phyloP scores from a whole-genome alignment of 2,113 vertebrate species.

The Herpailurus yagouaroundi region DNA sequence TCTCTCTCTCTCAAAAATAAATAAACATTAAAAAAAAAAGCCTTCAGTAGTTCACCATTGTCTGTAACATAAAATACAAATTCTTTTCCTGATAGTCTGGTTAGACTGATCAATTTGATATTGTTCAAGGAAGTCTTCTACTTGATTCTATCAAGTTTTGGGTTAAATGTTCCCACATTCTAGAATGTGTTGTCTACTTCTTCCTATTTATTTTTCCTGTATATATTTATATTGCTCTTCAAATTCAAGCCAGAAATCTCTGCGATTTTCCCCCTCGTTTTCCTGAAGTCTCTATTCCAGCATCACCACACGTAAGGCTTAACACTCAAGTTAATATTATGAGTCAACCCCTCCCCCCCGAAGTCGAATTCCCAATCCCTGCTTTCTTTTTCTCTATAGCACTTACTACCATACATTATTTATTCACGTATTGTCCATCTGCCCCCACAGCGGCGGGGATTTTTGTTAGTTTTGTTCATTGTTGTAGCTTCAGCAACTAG shows the following conservation, averaged over 20 bases:
- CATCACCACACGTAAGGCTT: background rate
- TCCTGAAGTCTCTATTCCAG: background rate
- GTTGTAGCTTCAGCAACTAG: background rate
- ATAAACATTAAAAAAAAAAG: background rate
- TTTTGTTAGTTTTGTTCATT: conserved; percentile 7
- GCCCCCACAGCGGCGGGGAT: background rate
- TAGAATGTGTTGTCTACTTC: conserved; percentile 15
- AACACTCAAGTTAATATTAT: background rate
- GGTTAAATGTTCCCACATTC: conserved; percentile 3
- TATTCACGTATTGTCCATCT: background rate
- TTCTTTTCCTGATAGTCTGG: background rate
- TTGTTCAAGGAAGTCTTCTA: background rate
- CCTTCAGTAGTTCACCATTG: background rate
- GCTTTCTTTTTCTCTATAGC: background rate
- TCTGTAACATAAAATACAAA: background rate
- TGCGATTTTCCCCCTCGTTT: background rate
- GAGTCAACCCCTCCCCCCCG: background rate
- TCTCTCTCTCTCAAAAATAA: too few species aligned
- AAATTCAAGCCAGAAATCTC: background rate
- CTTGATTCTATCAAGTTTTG: background rate
- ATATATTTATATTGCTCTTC: conserved; percentile 44
- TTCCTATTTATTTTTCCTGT: background rate
- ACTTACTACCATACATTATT: background rate
- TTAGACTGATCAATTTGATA: background rate
- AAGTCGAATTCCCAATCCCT: background rate